These are phyloP conservation scores for Sipha flava DNA, from an alignment of 1,140 invertebrate species.

Conservation along the genomic window DNA sequence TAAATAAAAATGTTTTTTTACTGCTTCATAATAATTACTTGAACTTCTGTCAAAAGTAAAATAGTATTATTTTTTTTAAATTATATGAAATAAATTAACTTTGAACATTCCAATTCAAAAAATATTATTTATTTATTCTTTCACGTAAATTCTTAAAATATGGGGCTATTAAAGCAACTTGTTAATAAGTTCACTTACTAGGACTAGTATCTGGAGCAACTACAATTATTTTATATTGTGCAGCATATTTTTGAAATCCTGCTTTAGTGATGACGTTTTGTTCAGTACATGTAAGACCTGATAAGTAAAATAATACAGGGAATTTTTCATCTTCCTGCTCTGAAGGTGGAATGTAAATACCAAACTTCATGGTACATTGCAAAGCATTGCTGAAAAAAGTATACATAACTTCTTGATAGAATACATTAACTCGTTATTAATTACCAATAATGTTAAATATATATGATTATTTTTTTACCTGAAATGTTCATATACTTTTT, in stretches of 20 bases:
- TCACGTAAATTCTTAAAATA: too few relatives aligned
- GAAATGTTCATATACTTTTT: constrained; percentile 77
- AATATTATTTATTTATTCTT: too few relatives aligned
- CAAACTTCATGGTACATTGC: constrained; percentile 89
- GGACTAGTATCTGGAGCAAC: constrained; percentile 95
- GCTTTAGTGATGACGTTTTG: constrained; percentile 94
- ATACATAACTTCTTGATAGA: too few relatives aligned
- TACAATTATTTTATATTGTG: constrained; percentile 71
- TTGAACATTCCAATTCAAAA: too few relatives aligned
- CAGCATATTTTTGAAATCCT: constrained; percentile 80
- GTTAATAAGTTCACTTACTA: constrained; percentile 48
- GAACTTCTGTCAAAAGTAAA: too few relatives aligned
- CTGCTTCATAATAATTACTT: too few relatives aligned
- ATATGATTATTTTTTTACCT: constrained; percentile 49
- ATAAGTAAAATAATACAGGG: constrained; percentile 88
- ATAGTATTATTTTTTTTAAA: too few relatives aligned
- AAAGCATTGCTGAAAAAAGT: constrained; percentile 61
- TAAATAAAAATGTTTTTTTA: too few relatives aligned
- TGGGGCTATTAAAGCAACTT: too few relatives aligned
- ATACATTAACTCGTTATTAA: too few relatives aligned
- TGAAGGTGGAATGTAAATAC: constrained; percentile 75
- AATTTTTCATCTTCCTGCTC: constrained; percentile 51
- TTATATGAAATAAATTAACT: too few relatives aligned
- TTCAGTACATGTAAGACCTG: constrained; percentile 90
- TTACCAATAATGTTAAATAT: not conserved